A percentile compares a stretch with the other conserved stretches of the same genome.
Conservation (phyloP, 2,113 vertebrate species). For the Eidolon helvum region DNA sequence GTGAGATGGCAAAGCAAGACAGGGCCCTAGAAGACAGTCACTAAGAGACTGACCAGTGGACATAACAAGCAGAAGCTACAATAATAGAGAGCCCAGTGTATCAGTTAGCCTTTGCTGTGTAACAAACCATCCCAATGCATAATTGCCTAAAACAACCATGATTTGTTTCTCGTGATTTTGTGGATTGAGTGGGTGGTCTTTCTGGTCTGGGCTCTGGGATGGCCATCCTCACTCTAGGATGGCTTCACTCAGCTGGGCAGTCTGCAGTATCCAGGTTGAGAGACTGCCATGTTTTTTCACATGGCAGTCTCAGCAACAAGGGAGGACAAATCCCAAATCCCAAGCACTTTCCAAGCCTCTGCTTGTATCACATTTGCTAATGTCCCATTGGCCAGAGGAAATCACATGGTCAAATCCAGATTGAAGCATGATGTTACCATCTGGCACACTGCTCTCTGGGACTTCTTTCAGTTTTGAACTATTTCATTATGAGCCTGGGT, state of each 20-base stretch:
- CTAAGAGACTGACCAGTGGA: neutral
- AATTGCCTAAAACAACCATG: neutral
- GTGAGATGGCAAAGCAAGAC: neutral
- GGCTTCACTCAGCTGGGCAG: neutral
- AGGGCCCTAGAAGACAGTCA: neutral
- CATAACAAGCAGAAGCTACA: neutral
- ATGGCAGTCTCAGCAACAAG: neutral
- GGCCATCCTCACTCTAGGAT: neutral
- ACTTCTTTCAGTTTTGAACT: neutral
- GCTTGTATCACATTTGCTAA: neutral
- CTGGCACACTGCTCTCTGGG: neutral
- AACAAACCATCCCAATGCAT: neutral
- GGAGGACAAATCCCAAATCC: neutral
- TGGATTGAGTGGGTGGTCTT: neutral
- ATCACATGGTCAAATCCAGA: neutral
- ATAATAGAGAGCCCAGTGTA: neutral
- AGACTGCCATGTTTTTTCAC: neutral
- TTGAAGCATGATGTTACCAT: neutral
- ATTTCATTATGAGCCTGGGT: neutral
- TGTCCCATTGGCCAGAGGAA: neutral
- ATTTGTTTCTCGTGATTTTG: neutral
- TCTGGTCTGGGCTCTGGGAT: neutral
- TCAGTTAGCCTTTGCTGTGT: neutral
- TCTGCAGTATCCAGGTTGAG: neutral
- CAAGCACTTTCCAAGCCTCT: neutral